These are phyloP conservation scores for Eidolon dupreanum DNA, from an alignment of 2,797 vertebrate species.

Conservation along the genomic window DNA sequence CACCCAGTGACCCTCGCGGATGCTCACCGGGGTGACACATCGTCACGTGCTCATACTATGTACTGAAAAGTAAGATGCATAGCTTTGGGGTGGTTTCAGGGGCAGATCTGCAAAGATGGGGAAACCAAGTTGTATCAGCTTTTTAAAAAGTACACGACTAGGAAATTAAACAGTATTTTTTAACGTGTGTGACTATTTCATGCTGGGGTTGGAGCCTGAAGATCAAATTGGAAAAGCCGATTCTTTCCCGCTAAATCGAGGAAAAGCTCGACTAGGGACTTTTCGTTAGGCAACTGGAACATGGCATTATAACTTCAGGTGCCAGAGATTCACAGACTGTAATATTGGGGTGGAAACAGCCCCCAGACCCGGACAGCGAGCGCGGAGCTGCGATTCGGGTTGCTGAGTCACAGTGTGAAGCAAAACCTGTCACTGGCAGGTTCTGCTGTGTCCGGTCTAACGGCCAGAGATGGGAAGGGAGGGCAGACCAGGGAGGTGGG, in stretches of 20 bases:
- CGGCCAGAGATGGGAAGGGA: neutral
- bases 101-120: neutral
- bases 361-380: neutral
- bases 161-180: constrained; percentile 83
- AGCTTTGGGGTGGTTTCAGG: neutral
- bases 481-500: too few species aligned
- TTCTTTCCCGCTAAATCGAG: neutral
- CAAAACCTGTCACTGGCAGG: fast-evolving
- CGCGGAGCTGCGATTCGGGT: neutral
- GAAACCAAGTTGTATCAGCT: constrained; percentile 57
- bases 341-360: too few species aligned
- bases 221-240: neutral
- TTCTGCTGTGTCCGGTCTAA: neutral
- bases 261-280: neutral
- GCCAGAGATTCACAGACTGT: neutral
- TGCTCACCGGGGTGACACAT: neutral
- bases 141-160: constrained; percentile 76
- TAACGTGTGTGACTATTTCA: constrained; percentile 73
- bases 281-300: neutral
- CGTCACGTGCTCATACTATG: neutral
- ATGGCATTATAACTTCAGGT: neutral
- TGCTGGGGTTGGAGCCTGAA: constrained; percentile 59
- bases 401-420: neutral
- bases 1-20: neutral
- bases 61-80: neutral